Percentiles rank a stretch among this genome's conserved stretches.
Conservation (phyloP, 2,888 invertebrate species). For the Megastigmus dorsalis region DNA sequence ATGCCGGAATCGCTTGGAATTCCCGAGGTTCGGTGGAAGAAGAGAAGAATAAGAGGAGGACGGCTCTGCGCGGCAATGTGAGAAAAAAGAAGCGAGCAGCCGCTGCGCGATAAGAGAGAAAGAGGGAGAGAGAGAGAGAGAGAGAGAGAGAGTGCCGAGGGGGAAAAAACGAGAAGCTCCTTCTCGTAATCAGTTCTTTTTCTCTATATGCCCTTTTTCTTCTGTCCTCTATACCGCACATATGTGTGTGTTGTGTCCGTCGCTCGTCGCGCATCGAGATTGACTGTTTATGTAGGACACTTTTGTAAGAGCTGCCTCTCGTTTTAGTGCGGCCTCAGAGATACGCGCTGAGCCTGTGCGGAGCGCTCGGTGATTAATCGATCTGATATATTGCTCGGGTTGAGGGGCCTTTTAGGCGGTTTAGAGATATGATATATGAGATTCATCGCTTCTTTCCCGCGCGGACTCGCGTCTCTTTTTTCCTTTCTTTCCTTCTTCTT, state of each 20-base stretch:
- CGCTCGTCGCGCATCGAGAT: slow-evolving; percentile 12
- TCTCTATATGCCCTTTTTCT: slow-evolving; percentile 9
- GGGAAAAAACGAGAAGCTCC: slow-evolving; percentile 29
- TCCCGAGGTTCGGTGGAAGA: slow-evolving; percentile 13
- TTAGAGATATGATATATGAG: slow-evolving; percentile 46
- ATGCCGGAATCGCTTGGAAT: slow-evolving; percentile 29
- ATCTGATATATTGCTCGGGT: slow-evolving; percentile 30
- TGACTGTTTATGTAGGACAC: slow-evolving; percentile 49
- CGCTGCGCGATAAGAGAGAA: background rate
- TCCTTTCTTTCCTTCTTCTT: background rate
- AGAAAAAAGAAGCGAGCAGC: slow-evolving; percentile 11
- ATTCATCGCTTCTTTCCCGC: slow-evolving; percentile 15
- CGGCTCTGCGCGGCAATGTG: background rate
- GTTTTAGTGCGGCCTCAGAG: slow-evolving; percentile 10
- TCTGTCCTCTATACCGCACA: no score
- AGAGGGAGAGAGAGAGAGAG: background rate
- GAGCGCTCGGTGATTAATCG: slow-evolving; percentile 54
- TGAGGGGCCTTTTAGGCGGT: slow-evolving; percentile 22
- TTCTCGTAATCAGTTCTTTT: slow-evolving; percentile 37
- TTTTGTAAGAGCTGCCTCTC: slow-evolving; percentile 42
- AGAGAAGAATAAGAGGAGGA: background rate
- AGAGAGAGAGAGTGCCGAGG: background rate
- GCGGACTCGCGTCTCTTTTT: no score
- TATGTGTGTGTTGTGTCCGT: background rate
- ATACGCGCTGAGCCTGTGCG: no score